Conservation (phyloP, 1,140 invertebrate species). For the Zaprionus nigranus region DNA sequence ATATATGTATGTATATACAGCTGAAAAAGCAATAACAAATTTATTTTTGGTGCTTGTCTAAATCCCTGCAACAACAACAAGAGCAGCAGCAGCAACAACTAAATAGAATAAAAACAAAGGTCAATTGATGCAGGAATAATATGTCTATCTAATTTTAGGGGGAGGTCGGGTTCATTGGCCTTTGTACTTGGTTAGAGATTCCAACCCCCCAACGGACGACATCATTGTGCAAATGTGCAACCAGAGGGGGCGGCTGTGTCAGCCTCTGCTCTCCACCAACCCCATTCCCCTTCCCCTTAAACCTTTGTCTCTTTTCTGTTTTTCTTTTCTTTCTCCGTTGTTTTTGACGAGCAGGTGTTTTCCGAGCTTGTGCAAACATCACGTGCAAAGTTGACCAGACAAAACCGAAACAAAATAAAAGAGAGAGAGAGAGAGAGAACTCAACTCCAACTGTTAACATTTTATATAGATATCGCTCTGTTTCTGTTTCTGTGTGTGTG, state of each 20-base stretch:
- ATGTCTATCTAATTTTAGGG: conserved; percentile 24
- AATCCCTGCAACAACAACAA: conserved; percentile 18
- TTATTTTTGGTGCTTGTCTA: conserved; percentile 43
- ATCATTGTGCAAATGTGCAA: conserved; percentile 47
- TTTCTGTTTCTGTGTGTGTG: not conserved
- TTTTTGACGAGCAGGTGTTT: conserved; percentile 51
- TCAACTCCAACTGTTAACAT: conserved; percentile 34
- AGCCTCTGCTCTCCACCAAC: conserved; percentile 24
- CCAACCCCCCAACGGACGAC: conserved; percentile 44
- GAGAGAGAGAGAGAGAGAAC: too few species aligned
- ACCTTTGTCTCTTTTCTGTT: not conserved
- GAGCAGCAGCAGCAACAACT: not conserved
- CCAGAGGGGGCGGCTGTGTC: conserved; percentile 28
- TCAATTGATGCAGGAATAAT: conserved; percentile 29
- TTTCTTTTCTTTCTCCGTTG: conserved; percentile 4
- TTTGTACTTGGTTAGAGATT: conserved; percentile 31
- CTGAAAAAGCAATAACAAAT: conserved; percentile 42
- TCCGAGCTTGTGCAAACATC: conserved; percentile 40
- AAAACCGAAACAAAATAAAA: conserved; percentile 25
- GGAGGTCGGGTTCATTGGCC: conserved; percentile 40
- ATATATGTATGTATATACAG: conserved; percentile 28
- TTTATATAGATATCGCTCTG: conserved; percentile 4
- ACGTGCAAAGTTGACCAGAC: conserved; percentile 61
- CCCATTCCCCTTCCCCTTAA: not conserved
- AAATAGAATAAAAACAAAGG: conserved; percentile 20